A percentile compares a stretch with the other conserved stretches of the same genome.
Evolutionary conservation across 2,113 vertebrate genomes (phyloP).

Genomic region (Spilogale gracilis): DNA sequence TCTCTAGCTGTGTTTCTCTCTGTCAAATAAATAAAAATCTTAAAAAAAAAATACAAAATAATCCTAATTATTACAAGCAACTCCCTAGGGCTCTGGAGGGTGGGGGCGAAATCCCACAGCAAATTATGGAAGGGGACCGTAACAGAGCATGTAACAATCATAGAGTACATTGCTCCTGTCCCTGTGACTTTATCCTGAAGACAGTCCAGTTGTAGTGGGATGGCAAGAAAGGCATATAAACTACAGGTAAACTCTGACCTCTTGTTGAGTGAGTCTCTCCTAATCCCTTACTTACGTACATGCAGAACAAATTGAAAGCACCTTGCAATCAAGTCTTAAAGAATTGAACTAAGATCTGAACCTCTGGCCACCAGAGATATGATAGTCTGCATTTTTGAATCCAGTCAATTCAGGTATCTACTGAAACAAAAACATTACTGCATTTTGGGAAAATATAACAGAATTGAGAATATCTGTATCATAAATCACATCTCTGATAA

Average conservation of each 20-base stretch:
- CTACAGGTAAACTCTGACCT: background rate
- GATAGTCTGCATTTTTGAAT: background rate
- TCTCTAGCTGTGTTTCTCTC: no score
- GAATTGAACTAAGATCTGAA: background rate
- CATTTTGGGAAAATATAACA: background rate
- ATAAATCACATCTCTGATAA: background rate
- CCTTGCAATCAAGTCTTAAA: background rate
- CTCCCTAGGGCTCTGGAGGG: background rate
- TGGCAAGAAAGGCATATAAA: background rate
- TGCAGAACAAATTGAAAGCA: background rate
- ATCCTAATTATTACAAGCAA: background rate
- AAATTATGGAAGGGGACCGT: background rate
- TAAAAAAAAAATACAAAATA: background rate
- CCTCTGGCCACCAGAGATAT: background rate
- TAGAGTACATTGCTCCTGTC: background rate
- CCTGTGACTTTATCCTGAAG: background rate
- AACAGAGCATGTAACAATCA: background rate
- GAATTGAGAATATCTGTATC: background rate
- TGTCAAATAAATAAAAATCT: no score
- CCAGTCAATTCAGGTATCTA: background rate
- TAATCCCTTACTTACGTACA: background rate
- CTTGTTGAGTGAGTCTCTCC: background rate
- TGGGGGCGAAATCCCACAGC: background rate
- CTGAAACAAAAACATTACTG: background rate
- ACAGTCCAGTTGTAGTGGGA: no score